Evolutionary conservation across 2,113 vertebrate species (phyloP).

Genomic region (Callospermophilus lateralis): DNA sequence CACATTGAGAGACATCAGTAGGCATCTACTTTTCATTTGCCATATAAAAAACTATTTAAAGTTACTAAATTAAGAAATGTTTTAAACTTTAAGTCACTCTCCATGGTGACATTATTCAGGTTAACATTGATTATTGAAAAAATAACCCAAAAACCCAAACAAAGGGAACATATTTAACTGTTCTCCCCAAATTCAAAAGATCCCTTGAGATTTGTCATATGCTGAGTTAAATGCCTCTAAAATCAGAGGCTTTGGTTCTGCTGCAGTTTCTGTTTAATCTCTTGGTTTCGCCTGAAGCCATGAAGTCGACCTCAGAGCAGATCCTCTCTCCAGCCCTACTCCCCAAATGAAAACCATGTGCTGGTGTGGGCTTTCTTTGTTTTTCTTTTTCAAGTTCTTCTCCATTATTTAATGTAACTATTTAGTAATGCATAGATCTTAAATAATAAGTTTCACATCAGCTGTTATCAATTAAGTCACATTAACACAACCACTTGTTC

Average conservation of each 20-base stretch:
- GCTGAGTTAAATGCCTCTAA: constrained; percentile 82
- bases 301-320: constrained; percentile 75
- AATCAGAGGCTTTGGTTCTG: constrained; percentile 80
- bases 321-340: constrained; percentile 46
- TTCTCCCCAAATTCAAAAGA: neutral
- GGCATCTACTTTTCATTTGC: neutral
- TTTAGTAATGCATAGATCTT: constrained; percentile 66
- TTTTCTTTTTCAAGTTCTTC: constrained; percentile 71
- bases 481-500: constrained; percentile 75
- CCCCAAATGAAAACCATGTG: constrained; percentile 88
- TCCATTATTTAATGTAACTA: constrained; percentile 76
- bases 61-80: neutral
- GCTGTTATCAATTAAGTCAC: constrained; percentile 75
- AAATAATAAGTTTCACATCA: constrained; percentile 57
- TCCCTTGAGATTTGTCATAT: constrained; percentile 30
- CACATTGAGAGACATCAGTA: neutral
- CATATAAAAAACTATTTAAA: neutral
- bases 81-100: constrained; percentile 45
- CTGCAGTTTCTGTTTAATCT: constrained; percentile 87
- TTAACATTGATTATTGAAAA: constrained; percentile 47
- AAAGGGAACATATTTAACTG: neutral
- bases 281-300: constrained; percentile 85
- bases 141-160: neutral
- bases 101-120: constrained; percentile 20
- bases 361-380: constrained; percentile 66